A percentile compares a stretch with the other conserved stretches of the same genome.
Evolutionary conservation across 2,113 vertebrate genomes (phyloP).

Genomic region (Halichoerus grypus): DNA sequence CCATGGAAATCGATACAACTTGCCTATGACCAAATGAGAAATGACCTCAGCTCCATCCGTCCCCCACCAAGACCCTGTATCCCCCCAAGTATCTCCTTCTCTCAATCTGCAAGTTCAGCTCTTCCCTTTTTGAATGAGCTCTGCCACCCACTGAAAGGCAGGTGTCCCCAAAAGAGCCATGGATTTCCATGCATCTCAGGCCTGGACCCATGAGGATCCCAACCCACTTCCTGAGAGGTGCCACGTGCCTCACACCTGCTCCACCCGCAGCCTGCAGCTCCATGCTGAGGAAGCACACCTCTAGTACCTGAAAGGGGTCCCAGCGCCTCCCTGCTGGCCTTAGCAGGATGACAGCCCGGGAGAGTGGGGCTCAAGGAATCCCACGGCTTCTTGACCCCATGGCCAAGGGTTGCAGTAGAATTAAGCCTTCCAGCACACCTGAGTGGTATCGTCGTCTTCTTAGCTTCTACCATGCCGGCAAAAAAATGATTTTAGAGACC

Average conservation of each 20-base stretch:
- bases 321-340: background rate
- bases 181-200: background rate
- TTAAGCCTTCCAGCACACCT: background rate
- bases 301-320: no score
- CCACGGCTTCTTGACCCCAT: background rate
- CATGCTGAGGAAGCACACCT: background rate
- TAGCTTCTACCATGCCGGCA: background rate
- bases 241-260: background rate
- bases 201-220: background rate
- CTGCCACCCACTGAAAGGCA: background rate
- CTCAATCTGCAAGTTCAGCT: background rate
- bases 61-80: accelerated
- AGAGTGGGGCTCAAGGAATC: background rate
- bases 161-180: background rate
- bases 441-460: background rate
- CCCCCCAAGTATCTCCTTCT: background rate
- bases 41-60: background rate
- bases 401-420: background rate
- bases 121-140: background rate
- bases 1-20: no score
- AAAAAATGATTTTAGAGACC: background rate
- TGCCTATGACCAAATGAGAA: background rate
- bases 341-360: accelerated
- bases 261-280: background rate
- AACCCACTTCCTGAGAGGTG: background rate